Evolutionary conservation across 2,797 vertebrate genomes (phyloP), one percentile per base, ranked within the genome.

Genomic region (Orestias chungarensis): DNA sequence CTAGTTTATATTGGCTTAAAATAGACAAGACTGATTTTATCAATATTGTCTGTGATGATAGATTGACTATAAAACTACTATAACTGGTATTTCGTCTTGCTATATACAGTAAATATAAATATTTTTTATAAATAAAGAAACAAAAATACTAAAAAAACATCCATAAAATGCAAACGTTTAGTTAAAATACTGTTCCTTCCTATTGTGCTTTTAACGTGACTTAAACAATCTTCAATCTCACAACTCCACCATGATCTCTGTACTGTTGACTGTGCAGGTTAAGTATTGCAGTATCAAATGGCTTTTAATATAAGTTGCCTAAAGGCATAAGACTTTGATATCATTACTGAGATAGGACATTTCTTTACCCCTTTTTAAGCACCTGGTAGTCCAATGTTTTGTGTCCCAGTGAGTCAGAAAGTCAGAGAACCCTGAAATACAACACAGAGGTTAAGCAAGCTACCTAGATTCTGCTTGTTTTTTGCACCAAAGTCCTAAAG

Each of bases 81-180:
- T 75, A 82, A 70, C 59, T 43, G 38, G 17, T 68, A 31, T 71
- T 70, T 76, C 59, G 52, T 27, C 59, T 73, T 23, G 49, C 57
- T 69, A 68, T 69, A 47, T 29, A 59, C 5, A 61, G 18, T 23
- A 59, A 18, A 35, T 38, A 59, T 11, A 33, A 33, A 43, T 68
- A 17, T 55, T 23, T n/a, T 69, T 12, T 44, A 49, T 40, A 49
- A 38, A 66, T 57, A 77, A 84, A n/a, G n/a, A n/a, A n/a, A n/a
- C n/a, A n/a, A 85, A 81, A 54, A 87, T 84, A 85, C 80, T 50
- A 31, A 86, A 11, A 87, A 92, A 90, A 87, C 85, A 86, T 67
- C 77, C 10, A 35, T 59, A 82, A 88, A 86, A 82, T 78, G 86
- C 72, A 81, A 50, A 17, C 9, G 65, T 73, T 72, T 43, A 70